phyloP scores from a whole-genome alignment of 1,140 invertebrate genomes.

The Battus philenor region DNA sequence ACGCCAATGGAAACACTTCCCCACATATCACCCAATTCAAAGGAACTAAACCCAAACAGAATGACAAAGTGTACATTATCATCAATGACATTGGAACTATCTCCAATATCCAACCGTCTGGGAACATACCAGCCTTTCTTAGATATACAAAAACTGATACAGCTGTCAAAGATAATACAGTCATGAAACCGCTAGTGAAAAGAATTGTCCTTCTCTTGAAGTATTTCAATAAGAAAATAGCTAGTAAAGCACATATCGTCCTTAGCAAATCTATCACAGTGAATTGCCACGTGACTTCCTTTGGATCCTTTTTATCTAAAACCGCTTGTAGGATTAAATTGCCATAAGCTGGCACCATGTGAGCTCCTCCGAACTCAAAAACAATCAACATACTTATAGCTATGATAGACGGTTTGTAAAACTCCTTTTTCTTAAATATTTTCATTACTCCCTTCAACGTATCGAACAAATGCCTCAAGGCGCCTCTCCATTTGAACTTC shows the following conservation, averaged over 20 bases:
- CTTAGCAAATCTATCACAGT: slow-evolving; percentile 61
- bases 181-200: slow-evolving; percentile 57
- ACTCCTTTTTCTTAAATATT: slow-evolving; percentile 66
- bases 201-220: slow-evolving; percentile 57
- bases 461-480: slow-evolving; percentile 34
- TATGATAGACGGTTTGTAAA: slow-evolving; percentile 62
- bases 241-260: slow-evolving; percentile 58
- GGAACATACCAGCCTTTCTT: slow-evolving; percentile 42
- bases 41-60: slow-evolving; percentile 63
- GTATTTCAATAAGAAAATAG: slow-evolving; percentile 62
- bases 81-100: slow-evolving; percentile 56
- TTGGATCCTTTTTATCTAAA: slow-evolving; percentile 45
- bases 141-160: slow-evolving; percentile 61
- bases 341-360: slow-evolving; percentile 64
- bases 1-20: slow-evolving; percentile 64
- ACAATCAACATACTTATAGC: slow-evolving; percentile 65
- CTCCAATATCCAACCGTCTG: slow-evolving; percentile 39
- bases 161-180: slow-evolving; percentile 49
- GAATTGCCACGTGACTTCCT: slow-evolving; percentile 62
- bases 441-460: slow-evolving; percentile 43
- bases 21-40: slow-evolving; percentile 70
- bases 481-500: slow-evolving; percentile 32
- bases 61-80: slow-evolving; percentile 54
- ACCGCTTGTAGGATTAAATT: slow-evolving; percentile 57
- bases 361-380: slow-evolving; percentile 64